Evolutionary conservation across 2,113 vertebrate genomes (phyloP).

Genomic region (Dolichallabes microphthalmus): DNA sequence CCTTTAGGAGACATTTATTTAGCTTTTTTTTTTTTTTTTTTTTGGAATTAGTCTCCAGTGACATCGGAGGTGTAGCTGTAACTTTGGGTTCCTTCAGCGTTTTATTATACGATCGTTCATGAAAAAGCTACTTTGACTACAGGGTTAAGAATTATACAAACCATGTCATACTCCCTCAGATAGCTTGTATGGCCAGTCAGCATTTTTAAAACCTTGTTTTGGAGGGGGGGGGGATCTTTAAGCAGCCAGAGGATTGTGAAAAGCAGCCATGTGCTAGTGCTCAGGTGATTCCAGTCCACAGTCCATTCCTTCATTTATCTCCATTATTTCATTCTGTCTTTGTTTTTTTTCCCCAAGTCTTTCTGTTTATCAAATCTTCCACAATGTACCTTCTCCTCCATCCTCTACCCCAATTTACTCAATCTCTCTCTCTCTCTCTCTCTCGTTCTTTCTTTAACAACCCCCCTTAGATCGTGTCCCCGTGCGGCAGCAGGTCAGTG

Average conservation of each 20-base stretch:
- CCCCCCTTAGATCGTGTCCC: conserved; percentile 63
- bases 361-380: conserved; percentile 27
- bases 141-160: background rate
- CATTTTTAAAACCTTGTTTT: background rate
- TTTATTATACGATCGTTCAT: background rate
- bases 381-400: conserved; percentile 19
- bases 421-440: conserved; percentile 22
- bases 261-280: conserved; percentile 25
- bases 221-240: background rate
- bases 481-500: conserved; percentile 79
- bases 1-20: background rate
- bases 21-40: too few species aligned
- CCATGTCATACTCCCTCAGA: background rate
- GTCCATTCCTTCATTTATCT: conserved; percentile 27
- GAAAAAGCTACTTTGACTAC: background rate
- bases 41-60: background rate
- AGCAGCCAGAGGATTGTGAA: background rate
- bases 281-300: conserved; percentile 21
- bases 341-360: background rate
- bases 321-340: conserved; percentile 24
- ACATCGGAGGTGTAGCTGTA: background rate
- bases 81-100: background rate
- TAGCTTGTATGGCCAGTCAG: conserved; percentile 13
- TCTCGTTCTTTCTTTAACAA: conserved; percentile 31
- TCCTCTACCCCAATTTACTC: conserved; percentile 44